Conservation (phyloP, 1,140 invertebrate genomes). For the Atopsyche davidsoni region DNA sequence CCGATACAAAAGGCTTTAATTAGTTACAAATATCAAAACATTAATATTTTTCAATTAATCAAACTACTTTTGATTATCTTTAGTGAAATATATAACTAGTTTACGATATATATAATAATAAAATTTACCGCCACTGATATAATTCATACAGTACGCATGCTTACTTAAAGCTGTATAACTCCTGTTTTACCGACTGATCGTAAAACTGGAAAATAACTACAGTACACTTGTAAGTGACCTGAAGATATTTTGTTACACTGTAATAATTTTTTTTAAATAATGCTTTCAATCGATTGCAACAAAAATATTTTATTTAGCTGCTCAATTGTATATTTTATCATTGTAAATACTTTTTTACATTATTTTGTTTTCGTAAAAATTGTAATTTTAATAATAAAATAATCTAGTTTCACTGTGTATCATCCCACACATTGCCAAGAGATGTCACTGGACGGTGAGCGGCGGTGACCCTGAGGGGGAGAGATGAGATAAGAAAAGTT, state of each 20-base stretch:
- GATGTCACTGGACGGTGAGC: too few species aligned
- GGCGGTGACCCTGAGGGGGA: too few species aligned
- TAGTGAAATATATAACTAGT: too few species aligned
- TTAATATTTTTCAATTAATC: too few species aligned
- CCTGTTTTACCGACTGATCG: conserved; percentile 7
- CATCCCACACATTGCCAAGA: too few species aligned
- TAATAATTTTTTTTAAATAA: background rate
- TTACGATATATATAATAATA: background rate
- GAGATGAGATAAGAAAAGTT: conserved; percentile 13
- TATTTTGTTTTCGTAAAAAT: background rate
- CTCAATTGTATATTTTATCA: too few species aligned
- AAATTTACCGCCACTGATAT: conserved; percentile 1
- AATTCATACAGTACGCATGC: background rate
- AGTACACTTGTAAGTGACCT: conserved; percentile 1
- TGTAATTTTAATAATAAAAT: background rate
- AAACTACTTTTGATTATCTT: too few species aligned
- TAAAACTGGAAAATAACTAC: conserved; percentile 10
- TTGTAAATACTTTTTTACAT: background rate
- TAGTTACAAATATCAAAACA: too few species aligned
- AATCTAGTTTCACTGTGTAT: too few species aligned
- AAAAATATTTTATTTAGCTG: too few species aligned
- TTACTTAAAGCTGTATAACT: background rate
- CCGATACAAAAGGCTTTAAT: too few species aligned
- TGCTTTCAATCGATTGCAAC: too few species aligned
- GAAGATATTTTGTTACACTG: background rate